Evolutionary conservation across 2,113 vertebrate genomes (phyloP), one percentile per base, ranked within the genome.

Genomic region (Hymenochirus boettgeri): DNA sequence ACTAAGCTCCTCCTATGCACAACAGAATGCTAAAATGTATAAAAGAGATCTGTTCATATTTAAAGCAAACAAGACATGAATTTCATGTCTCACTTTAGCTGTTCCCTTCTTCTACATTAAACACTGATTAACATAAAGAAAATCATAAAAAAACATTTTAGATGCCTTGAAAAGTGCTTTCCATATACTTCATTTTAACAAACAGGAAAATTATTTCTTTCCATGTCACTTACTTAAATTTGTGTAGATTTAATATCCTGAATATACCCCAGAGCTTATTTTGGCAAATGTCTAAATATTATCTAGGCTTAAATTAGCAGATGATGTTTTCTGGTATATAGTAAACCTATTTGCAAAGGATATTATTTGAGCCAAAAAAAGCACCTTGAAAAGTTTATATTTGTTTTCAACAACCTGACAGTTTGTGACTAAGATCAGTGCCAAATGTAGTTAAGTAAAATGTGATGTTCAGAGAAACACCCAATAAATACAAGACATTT

Each of bases 241-340:
- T 58, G 65, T 60, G 35, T 60, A 59, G 45, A 53, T 67, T 67
- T 69, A 59, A 59, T 69, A 60, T 69, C 56, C 65, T 59, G 65
- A 60, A 50, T 53, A 53, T 69, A 31, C 65, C 35, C 56, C 4
- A 12, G 65, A 19, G 65, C 65, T 59, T 69, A 45, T 24, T 52
- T 69, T 60, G 48, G 65, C 56, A 60, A 57, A 35, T 3, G 42
- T 60, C 50, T 52, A 23, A 58, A 69, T 47, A 69, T 52, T 48
- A 53, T 60, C 56, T 45, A 42, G 57, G 52, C 60, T 29, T 60
- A 69, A 58, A 69, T 69, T 42, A 53, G 57, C 57, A 66, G 65
- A 60, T 57, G 56, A 53, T 52, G 56, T 69, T 69, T 60, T 69
- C 56, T 66, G 55, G 26, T 58, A 46, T 66, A 51, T 39, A 58